These are phyloP conservation scores for Cromileptes altivelis DNA, from an alignment of 2,113 vertebrate species.

Conservation along the genomic window DNA sequence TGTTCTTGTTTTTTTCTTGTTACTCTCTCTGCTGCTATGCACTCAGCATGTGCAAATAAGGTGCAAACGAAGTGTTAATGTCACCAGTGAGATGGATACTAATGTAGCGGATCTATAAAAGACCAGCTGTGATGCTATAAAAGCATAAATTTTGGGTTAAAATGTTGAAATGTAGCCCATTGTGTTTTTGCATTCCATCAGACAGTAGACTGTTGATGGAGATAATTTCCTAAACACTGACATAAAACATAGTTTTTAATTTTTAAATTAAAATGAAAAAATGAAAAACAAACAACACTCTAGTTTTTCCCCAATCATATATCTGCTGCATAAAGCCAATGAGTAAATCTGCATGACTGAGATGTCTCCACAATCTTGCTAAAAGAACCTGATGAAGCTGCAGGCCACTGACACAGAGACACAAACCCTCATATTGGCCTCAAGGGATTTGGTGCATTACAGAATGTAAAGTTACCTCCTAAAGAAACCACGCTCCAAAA, in stretches of 20 bases:
- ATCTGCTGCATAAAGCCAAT: neutral
- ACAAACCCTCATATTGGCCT: neutral
- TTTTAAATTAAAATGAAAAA: neutral
- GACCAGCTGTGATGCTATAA: neutral
- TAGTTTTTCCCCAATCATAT: neutral
- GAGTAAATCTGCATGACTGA: neutral
- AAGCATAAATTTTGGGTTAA: neutral
- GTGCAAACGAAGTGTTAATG: neutral
- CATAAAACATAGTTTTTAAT: too few species aligned
- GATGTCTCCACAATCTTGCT: neutral
- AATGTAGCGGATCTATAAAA: neutral
- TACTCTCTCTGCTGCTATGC: constrained; percentile 12
- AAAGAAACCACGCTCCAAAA: neutral
- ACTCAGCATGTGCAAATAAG: constrained; percentile 13
- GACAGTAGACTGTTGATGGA: neutral
- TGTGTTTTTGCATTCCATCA: neutral
- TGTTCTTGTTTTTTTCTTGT: constrained; percentile 11
- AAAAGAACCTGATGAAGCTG: neutral
- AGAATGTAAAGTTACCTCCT: neutral
- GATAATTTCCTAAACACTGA: neutral
- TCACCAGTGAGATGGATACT: constrained; percentile 4
- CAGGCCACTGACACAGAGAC: neutral
- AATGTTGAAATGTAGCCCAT: neutral
- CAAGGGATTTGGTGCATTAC: neutral
- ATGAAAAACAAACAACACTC: neutral